These are phyloP conservation scores for Sinocyclocheilus rhinocerous DNA, from an alignment of 2,113 vertebrate species.

Conservation along the genomic window DNA sequence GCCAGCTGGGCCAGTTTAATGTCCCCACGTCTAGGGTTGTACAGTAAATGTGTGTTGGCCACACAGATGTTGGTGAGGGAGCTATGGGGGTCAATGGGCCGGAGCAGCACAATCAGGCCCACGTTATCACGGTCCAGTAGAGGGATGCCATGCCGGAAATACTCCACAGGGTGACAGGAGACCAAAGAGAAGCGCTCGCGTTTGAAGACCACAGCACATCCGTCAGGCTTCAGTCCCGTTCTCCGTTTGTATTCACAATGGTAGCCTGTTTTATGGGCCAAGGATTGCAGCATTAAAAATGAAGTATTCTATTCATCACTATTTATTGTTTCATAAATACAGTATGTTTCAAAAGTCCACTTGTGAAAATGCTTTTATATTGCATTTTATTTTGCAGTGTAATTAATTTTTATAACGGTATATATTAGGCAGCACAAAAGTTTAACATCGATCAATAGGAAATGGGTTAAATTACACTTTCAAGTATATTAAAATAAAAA, in stretches of 20 bases:
- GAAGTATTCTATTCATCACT: not conserved
- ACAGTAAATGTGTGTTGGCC: conserved; percentile 95
- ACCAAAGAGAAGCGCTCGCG: conserved; percentile 84
- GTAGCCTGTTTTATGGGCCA: conserved; percentile 79
- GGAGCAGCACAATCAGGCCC: conserved; percentile 86
- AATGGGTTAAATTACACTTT: too few relatives aligned
- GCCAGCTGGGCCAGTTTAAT: conserved; percentile 95
- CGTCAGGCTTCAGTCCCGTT: conserved; percentile 91
- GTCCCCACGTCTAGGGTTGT: conserved; percentile 93
- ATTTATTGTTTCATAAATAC: not conserved
- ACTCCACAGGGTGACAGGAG: conserved; percentile 88
- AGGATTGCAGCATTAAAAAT: not conserved
- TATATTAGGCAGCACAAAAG: not conserved
- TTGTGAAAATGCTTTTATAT: not conserved
- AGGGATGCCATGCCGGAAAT: conserved; percentile 81
- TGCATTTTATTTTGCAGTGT: not conserved
- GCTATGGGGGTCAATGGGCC: conserved; percentile 60
- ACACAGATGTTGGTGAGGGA: conserved; percentile 76
- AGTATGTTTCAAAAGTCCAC: not conserved
- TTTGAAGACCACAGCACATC: conserved; percentile 91
- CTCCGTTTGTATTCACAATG: conserved; percentile 93
- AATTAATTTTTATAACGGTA: not conserved
- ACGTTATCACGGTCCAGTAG: conserved; percentile 96
- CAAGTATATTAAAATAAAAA: too few relatives aligned
- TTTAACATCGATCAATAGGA: not conserved